phyloP scores from a whole-genome alignment of 2,888 invertebrate species.

The Labia minor region DNA sequence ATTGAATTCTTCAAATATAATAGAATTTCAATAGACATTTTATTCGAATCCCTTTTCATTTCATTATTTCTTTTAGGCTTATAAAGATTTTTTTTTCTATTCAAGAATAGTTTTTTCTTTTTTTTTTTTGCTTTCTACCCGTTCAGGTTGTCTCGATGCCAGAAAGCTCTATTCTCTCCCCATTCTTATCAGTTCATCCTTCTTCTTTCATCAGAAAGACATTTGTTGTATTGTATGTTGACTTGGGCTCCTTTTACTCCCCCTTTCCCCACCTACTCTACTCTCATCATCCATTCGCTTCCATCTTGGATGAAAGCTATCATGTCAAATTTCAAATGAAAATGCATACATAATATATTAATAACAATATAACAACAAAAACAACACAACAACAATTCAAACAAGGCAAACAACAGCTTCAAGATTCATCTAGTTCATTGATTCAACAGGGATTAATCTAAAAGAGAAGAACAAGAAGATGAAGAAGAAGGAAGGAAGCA shows the following conservation, averaged over 20 bases:
- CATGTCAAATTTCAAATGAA: conserved; percentile 7
- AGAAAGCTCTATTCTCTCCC: background rate
- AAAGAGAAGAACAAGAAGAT: no score
- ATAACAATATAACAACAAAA: background rate
- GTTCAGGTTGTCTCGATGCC: background rate
- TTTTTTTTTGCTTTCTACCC: background rate
- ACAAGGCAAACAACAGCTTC: background rate
- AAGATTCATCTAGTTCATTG: no score
- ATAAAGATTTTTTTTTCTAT: background rate
- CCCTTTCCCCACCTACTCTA: no score
- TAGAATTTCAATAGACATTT: no score
- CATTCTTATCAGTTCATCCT: conserved; percentile 4
- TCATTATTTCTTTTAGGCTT: no score
- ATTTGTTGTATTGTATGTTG: conserved; percentile 8
- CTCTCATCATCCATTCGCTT: no score
- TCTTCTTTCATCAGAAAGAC: conserved; percentile 5
- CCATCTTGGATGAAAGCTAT: background rate
- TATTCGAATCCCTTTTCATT: no score
- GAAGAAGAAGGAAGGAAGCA: no score
- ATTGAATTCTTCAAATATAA: no score
- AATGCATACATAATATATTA: conserved; percentile 1
- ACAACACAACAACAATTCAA: background rate
- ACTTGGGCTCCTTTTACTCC: background rate
- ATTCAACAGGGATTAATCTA: no score
- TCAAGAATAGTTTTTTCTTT: background rate